A percentile compares a stretch with the other conserved stretches of the same genome.
phyloP scores from a whole-genome alignment of 2,888 invertebrate genomes.

The Drosophila fulvimacula region DNA sequence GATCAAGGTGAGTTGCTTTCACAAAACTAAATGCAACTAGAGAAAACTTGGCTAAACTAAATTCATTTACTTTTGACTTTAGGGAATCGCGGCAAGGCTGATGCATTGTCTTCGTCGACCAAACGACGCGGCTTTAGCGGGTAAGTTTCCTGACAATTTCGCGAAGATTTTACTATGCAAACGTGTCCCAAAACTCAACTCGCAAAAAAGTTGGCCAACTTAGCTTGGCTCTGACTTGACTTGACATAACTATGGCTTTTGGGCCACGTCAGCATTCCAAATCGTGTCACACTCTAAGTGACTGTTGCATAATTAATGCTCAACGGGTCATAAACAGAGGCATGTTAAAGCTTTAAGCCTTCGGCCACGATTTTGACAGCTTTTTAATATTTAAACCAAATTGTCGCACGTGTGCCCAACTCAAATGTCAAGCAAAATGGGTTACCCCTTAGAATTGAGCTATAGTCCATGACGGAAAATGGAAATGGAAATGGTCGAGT shows the following conservation, averaged over 20 bases:
- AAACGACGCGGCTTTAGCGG: conserved; percentile 93
- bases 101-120: conserved; percentile 90
- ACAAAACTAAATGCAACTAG: not conserved
- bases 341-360: conserved; percentile 17
- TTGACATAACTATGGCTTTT: conserved; percentile 1
- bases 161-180: conserved; percentile 32
- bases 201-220: conserved; percentile 5
- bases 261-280: conserved; percentile 21
- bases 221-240: not conserved
- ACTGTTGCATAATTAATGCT: conserved; percentile 34
- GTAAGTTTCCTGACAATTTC: conserved; percentile 87
- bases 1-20: conserved; percentile 79
- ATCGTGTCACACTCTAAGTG: conserved; percentile 31
- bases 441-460: not conserved
- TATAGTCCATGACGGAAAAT: not conserved
- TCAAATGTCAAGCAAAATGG: conserved; percentile 6
- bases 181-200: not conserved
- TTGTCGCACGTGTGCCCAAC: conserved; percentile 1
- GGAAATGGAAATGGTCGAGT: not conserved
- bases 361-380: conserved; percentile 14
- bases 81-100: conserved; percentile 85
- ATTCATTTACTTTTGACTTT: conserved; percentile 2
- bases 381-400: conserved; percentile 7
- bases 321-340: conserved; percentile 21
- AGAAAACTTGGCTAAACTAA: not conserved